These are phyloP conservation scores for Thamnophis elegans DNA, from an alignment of 2,797 vertebrate genomes.

Conservation along the genomic window DNA sequence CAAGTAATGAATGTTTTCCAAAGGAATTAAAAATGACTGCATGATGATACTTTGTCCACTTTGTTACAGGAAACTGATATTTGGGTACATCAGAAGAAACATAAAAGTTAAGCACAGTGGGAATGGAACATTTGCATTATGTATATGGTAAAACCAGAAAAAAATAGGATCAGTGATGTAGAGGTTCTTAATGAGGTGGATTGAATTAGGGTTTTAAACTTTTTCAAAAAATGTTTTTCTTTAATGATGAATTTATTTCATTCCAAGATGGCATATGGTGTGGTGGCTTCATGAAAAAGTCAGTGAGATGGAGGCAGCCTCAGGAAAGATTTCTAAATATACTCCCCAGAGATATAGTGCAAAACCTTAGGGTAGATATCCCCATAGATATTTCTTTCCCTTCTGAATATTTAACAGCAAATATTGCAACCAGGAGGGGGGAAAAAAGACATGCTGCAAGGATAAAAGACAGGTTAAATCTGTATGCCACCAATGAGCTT, in stretches of 20 bases:
- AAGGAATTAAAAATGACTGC: not conserved
- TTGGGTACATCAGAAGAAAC: not conserved
- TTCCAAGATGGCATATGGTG: not conserved
- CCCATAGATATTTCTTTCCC: not conserved
- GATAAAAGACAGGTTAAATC: not conserved
- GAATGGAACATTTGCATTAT: not conserved
- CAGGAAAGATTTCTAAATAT: not conserved
- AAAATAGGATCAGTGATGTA: not conserved
- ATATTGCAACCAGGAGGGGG: not conserved
- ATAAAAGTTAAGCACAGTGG: not conserved
- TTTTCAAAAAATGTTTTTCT: not conserved
- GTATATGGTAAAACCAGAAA: not conserved
- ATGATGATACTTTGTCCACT: not conserved
- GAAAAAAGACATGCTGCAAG: not conserved
- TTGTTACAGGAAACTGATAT: not conserved
- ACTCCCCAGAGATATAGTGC: not conserved
- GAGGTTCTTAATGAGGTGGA: not conserved
- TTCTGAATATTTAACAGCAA: not conserved
- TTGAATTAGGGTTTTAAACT: not conserved
- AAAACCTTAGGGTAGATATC: not conserved
- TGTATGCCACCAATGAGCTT: not conserved
- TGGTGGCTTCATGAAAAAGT: not conserved
- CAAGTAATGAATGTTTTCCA: not conserved
- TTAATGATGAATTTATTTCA: not conserved
- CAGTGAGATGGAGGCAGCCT: fast-evolving